phyloP scores from a whole-genome alignment of 2,888 invertebrate species.

The Uloborus plumipes region DNA sequence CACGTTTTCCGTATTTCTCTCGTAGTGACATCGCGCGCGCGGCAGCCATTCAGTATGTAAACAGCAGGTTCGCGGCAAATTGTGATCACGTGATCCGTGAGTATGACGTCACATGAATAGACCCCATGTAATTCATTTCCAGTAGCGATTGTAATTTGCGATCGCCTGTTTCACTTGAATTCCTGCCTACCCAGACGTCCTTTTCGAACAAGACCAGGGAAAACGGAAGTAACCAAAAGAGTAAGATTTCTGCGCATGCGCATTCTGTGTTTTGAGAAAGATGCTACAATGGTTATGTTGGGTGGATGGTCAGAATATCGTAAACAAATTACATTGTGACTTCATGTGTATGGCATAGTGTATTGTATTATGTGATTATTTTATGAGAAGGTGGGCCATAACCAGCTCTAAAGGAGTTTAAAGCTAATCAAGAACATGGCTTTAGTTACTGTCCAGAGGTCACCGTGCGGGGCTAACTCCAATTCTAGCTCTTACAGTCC shows the following conservation, averaged over 20 bases:
- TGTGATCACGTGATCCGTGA: too few species aligned
- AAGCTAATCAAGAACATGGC: slow-evolving; percentile 45
- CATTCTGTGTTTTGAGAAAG: slow-evolving; percentile 28
- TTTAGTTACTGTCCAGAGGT: slow-evolving; percentile 63
- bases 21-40: too few species aligned
- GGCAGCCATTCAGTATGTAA: too few species aligned
- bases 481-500: slow-evolving; percentile 27
- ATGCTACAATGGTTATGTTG: slow-evolving; percentile 57
- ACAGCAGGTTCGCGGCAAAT: too few species aligned
- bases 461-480: slow-evolving; percentile 56
- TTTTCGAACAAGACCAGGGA: too few species aligned
- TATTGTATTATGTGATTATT: slow-evolving; percentile 21
- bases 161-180: too few species aligned
- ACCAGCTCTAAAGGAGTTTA: slow-evolving; percentile 15
- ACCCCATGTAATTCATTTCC: too few species aligned
- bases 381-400: slow-evolving; percentile 5
- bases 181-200: too few species aligned
- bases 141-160: too few species aligned
- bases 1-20: too few species aligned
- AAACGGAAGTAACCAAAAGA: slow-evolving; percentile 58
- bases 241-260: slow-evolving; percentile 44
- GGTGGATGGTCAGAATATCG: slow-evolving; percentile 47
- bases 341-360: not conserved
- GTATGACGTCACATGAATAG: too few species aligned
- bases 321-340: slow-evolving; percentile 34